Evolutionary conservation across 1,140 invertebrate species (phyloP), one percentile per base, ranked within the genome.

Genomic region (Theocolax elegans): DNA sequence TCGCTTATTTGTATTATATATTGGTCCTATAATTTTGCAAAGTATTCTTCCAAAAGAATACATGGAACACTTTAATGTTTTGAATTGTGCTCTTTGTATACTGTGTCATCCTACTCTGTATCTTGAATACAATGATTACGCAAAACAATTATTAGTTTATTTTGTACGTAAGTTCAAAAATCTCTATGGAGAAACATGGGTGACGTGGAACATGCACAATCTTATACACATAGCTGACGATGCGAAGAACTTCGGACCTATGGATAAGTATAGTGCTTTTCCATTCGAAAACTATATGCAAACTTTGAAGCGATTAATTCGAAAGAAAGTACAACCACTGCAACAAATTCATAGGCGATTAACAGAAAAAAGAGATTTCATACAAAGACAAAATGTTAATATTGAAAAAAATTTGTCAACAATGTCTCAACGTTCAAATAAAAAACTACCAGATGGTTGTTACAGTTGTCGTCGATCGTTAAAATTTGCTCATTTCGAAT

Each of bases 1-100:
- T 19, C 62, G 51, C 63, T 19, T 70, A 71, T 29, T 72, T 56
- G 17, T 74, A 6, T 44, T 74, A 19, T 74, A 72, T 17, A 2
- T 40, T 29, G 73, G 73, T 31, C 71, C 67, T 35, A 42, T 70
- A 21, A 60, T 72, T n/a, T 21, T 72, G 12, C 13, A 38, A 53
- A 48, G 62, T 35, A 58, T 71, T 35, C 38, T 75, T 27, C 31
- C 67, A 17, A 27, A 31, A 54, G 35, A 27, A 19, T 35, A 62
- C n/a, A 62, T 53, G 12, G 27, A 46, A 25, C 74, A 75, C 21
- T 75, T 73, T 48, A 54, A 54, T 17, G 17, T 49, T 48, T 60
- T 71, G 38, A 67, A 74, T 70, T 63, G 51, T 62, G 73, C 75
- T 23, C 60, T 74, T 19, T 46, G 56, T 13, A 73, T 80, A 62